Conservation (phyloP, 2,797 vertebrate genomes). For the Cetoscarus ocellatus region DNA sequence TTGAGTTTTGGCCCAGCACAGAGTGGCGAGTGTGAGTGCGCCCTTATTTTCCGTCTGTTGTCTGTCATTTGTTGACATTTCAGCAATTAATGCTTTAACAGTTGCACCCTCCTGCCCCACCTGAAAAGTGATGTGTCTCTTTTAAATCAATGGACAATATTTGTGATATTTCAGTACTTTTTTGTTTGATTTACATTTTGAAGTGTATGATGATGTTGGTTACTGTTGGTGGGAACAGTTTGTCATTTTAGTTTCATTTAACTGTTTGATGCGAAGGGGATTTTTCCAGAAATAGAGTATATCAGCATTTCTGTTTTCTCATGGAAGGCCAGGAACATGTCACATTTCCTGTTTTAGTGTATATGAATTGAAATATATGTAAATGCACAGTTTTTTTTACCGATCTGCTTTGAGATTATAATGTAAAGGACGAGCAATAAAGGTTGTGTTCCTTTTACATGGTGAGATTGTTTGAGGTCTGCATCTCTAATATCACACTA, state of each 20-base stretch:
- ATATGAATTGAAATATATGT: conserved; percentile 52
- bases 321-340: conserved; percentile 18
- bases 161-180: background rate
- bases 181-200: conserved; percentile 14
- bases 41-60: conserved; percentile 1
- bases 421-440: conserved; percentile 80
- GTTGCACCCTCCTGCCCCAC: background rate
- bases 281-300: conserved; percentile 26
- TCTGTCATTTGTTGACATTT: conserved; percentile 9
- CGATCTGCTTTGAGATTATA: conserved; percentile 67
- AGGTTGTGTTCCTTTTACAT: conserved; percentile 50
- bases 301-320: conserved; percentile 57
- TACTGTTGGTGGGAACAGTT: conserved; percentile 8
- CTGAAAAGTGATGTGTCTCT: conserved; percentile 1
- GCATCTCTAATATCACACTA: background rate
- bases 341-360: conserved; percentile 39
- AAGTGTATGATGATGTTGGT: conserved; percentile 15
- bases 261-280: conserved; percentile 5
- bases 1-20: no score
- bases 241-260: conserved; percentile 3
- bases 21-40: no score
- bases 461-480: background rate
- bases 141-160: conserved; percentile 19
- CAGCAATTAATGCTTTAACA: conserved; percentile 8
- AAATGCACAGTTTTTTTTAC: conserved; percentile 76